These are phyloP conservation scores for Sciurus vulgaris DNA, from an alignment of 2,797 vertebrate species.

Conservation along the genomic window DNA sequence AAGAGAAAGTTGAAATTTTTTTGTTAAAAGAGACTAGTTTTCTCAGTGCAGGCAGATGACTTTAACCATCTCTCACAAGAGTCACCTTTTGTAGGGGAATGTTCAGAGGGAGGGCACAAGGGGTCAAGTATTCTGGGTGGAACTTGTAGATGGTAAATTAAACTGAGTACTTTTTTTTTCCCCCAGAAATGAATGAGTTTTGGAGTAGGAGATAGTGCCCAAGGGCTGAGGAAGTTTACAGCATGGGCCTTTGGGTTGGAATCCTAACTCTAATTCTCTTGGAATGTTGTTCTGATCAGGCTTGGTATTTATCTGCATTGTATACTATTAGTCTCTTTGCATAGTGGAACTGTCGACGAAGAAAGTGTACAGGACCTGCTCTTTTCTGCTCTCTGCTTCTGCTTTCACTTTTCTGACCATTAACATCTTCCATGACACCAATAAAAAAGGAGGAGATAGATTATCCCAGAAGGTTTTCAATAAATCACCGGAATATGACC, in stretches of 20 bases:
- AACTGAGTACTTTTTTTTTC: neutral
- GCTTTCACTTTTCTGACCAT: neutral
- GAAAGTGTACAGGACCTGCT: neutral
- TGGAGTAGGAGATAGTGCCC: neutral
- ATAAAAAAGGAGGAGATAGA: neutral
- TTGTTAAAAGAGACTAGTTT: neutral
- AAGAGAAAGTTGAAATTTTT: conserved; percentile 5
- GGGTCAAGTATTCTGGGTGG: neutral
- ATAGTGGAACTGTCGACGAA: neutral
- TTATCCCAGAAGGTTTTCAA: conserved; percentile 15
- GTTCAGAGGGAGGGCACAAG: neutral
- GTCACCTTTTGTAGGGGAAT: neutral
- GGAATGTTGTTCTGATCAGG: neutral
- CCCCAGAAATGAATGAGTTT: neutral
- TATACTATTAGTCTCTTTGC: neutral
- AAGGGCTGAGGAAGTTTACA: neutral
- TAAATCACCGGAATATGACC: conserved; percentile 55
- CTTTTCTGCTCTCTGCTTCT: conserved; percentile 8
- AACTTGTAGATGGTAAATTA: neutral
- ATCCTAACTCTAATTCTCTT: neutral
- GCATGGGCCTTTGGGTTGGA: conserved; percentile 48
- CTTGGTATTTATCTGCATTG: neutral
- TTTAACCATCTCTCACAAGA: neutral
- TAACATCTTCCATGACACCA: neutral
- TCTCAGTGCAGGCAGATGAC: neutral